These are phyloP conservation scores for Parochlus steinenii DNA, from an alignment of 2,888 invertebrate genomes.

Conservation along the genomic window DNA sequence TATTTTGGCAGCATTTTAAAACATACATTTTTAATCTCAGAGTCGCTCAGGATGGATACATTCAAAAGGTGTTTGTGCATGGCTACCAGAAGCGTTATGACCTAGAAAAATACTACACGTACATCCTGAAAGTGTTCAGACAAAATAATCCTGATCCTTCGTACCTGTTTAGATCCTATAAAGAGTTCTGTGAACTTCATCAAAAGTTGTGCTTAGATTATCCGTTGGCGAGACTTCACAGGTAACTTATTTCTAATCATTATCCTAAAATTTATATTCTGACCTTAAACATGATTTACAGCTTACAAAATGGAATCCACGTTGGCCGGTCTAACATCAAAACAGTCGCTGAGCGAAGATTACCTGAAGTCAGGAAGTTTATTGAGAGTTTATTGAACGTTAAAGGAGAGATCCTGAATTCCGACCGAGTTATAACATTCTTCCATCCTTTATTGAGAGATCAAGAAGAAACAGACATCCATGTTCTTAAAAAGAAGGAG, in stretches of 20 bases:
- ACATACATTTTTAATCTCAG: conserved; percentile 30
- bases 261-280: conserved; percentile 5
- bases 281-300: conserved; percentile 23
- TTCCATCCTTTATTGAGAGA: conserved; percentile 92
- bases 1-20: conserved; percentile 2
- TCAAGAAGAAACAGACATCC: conserved; percentile 76
- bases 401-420: conserved; percentile 88
- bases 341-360: conserved; percentile 86
- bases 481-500: conserved; percentile 55
- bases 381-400: conserved; percentile 70
- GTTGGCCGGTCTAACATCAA: conserved; percentile 88
- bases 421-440: conserved; percentile 94
- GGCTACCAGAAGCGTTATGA: conserved; percentile 90
- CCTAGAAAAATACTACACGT: conserved; percentile 95
- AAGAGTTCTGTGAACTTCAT: conserved; percentile 93
- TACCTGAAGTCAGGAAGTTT: conserved; percentile 76
- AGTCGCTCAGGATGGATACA: conserved; percentile 75
- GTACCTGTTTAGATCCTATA: conserved; percentile 84
- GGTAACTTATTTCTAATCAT: conserved; percentile 37
- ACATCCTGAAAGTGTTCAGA: conserved; percentile 66
- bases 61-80: conserved; percentile 68
- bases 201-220: conserved; percentile 85
- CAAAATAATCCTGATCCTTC: conserved; percentile 74
- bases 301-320: conserved; percentile 56
- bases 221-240: conserved; percentile 78